Percentiles rank a stretch among this genome's conserved stretches.
phyloP scores from a whole-genome alignment of 30 jellyfish, hydroid and myxozoan genomes.

The Morbakka virulenta region DNA sequence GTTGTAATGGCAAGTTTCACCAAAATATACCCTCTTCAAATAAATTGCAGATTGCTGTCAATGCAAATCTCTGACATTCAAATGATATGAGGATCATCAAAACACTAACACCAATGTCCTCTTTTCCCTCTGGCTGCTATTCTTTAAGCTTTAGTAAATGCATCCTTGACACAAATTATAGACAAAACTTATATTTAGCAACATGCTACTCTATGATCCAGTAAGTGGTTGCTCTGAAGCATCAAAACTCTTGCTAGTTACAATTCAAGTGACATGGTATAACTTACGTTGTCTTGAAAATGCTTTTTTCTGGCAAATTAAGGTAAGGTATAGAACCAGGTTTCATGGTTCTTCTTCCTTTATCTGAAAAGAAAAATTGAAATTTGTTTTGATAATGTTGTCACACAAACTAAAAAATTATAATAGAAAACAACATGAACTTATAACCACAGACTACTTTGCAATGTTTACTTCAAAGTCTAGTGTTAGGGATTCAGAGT shows the following conservation, averaged over 20 bases:
- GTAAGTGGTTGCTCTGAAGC: too few species aligned
- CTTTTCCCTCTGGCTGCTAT: neutral
- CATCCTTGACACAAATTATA: neutral
- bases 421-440: neutral
- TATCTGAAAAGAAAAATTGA: slow-evolving; percentile 11
- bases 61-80: slow-evolving; percentile 17
- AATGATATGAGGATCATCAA: neutral
- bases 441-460: too few species aligned
- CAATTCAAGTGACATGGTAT: neutral
- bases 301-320: slow-evolving; percentile 20
- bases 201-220: too few species aligned
- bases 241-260: neutral
- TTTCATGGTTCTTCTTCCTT: slow-evolving; percentile 24
- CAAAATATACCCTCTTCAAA: slow-evolving; percentile 17
- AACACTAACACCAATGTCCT: neutral
- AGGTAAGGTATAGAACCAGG: slow-evolving; percentile 49
- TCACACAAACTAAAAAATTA: neutral
- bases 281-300: neutral
- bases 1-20: slow-evolving; percentile 6
- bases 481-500: neutral
- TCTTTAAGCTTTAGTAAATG: neutral
- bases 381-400: neutral
- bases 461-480: too few species aligned
- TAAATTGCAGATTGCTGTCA: neutral
- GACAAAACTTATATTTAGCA: too few species aligned